phyloP scores from a whole-genome alignment of 2,113 vertebrate species.

The Delphinus delphis region DNA sequence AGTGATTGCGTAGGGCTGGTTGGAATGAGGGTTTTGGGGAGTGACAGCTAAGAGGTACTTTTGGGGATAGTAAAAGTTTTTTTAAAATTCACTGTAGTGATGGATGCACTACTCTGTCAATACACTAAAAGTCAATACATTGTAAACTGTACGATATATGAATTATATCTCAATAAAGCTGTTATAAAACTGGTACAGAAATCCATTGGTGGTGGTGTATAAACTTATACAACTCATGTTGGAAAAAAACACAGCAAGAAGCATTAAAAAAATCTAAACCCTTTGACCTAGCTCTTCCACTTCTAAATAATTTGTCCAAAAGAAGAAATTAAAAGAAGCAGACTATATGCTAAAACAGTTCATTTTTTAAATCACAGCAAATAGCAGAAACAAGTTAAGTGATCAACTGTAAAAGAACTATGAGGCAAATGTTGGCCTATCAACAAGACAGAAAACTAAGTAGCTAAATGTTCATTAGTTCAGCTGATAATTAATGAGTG shows the following conservation, averaged over 20 bases:
- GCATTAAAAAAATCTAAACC: background rate
- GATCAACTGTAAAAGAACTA: background rate
- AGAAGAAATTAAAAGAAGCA: background rate
- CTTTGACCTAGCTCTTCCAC: background rate
- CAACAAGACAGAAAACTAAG: background rate
- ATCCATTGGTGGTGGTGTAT: background rate
- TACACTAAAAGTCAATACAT: background rate
- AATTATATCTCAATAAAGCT: conserved; percentile 6
- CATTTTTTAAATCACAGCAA: background rate
- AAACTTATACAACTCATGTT: background rate
- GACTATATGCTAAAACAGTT: background rate
- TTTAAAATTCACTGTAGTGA: background rate
- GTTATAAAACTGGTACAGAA: background rate
- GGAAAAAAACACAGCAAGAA: background rate
- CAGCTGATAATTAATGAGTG: background rate
- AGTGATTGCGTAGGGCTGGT: background rate
- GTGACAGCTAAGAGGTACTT: background rate
- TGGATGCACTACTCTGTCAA: background rate
- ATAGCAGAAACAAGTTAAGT: background rate
- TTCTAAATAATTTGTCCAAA: background rate
- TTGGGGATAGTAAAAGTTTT: background rate
- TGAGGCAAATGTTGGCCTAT: background rate
- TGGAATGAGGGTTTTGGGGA: background rate
- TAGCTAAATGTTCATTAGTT: background rate
- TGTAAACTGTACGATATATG: background rate